Percentiles rank a stretch among this genome's conserved stretches.
Conservation (phyloP, 2,888 invertebrate genomes). For the Apamea crenata region DNA sequence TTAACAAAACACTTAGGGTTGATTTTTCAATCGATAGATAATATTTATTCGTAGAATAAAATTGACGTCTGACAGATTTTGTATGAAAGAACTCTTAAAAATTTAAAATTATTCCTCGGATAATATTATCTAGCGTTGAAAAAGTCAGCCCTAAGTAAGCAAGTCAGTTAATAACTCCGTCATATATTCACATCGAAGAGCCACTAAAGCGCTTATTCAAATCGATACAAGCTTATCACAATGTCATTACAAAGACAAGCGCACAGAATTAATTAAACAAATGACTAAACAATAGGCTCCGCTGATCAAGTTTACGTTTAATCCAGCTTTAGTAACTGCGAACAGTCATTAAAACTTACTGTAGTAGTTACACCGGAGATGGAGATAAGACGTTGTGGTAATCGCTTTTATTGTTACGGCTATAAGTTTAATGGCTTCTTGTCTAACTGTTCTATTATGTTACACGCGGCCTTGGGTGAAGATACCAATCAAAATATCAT, state of each 20-base stretch:
- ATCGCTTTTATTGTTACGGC: slow-evolving; percentile 49
- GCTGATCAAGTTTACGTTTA: slow-evolving; percentile 54
- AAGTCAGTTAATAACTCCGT: background rate
- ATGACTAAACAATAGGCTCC: slow-evolving; percentile 48
- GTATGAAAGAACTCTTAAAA: no score
- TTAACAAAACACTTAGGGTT: no score
- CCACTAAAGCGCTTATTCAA: slow-evolving; percentile 22
- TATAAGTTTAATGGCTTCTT: slow-evolving; percentile 39
- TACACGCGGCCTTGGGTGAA: background rate
- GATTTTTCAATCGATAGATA: no score
- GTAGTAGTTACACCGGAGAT: slow-evolving; percentile 37
- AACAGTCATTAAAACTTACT: slow-evolving; percentile 59
- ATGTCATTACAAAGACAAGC: slow-evolving; percentile 47
- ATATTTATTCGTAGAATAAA: no score
- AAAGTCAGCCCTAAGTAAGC: no score
- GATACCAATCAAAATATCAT: slow-evolving; percentile 1
- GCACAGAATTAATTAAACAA: slow-evolving; percentile 62
- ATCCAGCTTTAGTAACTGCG: slow-evolving; percentile 60
- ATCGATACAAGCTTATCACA: slow-evolving; percentile 39
- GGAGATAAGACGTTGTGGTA: slow-evolving; percentile 47
- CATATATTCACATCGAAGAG: background rate
- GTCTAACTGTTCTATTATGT: slow-evolving; percentile 12
- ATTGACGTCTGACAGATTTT: no score
- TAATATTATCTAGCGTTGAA: no score
- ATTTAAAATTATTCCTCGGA: no score